Conservation (phyloP, 2,113 vertebrate species). For the Phyllostomus hastatus region DNA sequence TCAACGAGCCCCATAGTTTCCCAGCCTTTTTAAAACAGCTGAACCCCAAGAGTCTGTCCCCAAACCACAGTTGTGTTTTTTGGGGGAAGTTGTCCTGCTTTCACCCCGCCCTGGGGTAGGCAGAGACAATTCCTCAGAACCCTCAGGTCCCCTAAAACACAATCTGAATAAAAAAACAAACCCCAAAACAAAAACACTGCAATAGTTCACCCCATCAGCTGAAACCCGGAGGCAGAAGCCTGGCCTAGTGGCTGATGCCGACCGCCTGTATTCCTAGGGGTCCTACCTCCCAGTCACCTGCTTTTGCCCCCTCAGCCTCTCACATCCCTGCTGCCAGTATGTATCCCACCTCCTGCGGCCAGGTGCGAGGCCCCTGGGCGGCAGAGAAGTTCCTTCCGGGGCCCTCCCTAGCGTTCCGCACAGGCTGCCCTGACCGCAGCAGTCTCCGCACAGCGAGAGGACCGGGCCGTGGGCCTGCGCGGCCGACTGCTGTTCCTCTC, state of each 20-base stretch:
- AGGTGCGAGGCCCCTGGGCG: neutral
- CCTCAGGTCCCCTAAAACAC: neutral
- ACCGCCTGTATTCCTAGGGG: neutral
- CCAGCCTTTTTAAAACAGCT: neutral
- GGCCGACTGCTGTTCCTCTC: conserved; percentile 24
- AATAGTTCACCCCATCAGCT: neutral
- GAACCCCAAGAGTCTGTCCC: neutral
- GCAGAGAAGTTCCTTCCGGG: neutral
- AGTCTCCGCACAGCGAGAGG: neutral
- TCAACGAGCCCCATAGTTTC: neutral
- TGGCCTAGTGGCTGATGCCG: neutral
- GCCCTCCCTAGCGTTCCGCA: neutral
- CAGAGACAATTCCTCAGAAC: neutral
- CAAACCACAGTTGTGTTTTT: neutral
- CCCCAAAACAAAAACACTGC: neutral
- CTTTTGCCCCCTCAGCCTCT: neutral
- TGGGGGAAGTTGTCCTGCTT: neutral
- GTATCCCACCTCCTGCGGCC: no score
- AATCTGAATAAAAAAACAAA: neutral
- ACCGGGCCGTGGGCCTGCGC: neutral
- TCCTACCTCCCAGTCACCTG: neutral
- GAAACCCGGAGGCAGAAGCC: neutral
- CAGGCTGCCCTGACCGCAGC: neutral
- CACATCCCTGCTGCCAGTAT: neutral
- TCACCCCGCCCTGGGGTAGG: neutral